A percentile compares a stretch with the other conserved stretches of the same genome.
phyloP scores from a whole-genome alignment of 2,888 invertebrate genomes.

The Pandemis heparana region DNA sequence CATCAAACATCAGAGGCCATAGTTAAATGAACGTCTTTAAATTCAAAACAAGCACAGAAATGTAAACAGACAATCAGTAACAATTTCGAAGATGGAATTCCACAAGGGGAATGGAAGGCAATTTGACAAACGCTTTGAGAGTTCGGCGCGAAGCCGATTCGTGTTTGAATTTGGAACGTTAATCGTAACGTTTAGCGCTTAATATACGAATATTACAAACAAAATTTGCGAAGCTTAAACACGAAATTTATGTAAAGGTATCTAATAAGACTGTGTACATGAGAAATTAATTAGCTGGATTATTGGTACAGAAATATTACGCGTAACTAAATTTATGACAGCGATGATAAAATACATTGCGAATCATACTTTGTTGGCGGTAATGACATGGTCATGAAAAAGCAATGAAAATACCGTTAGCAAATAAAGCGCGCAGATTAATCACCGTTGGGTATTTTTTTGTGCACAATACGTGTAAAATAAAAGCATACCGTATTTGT shows the following conservation, averaged over 20 bases:
- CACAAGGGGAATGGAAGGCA: conserved; percentile 57
- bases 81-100: conserved; percentile 80
- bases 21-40: conserved; percentile 67
- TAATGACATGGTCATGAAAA: conserved; percentile 24
- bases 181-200: conserved; percentile 48
- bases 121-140: conserved; percentile 72
- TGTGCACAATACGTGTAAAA: conserved; percentile 41
- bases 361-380: conserved; percentile 5
- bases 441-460: conserved; percentile 39
- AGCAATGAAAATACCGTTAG: conserved; percentile 20
- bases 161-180: conserved; percentile 58
- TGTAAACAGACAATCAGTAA: conserved; percentile 83
- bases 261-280: conserved; percentile 37
- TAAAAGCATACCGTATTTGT: conserved; percentile 39
- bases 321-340: background rate
- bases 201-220: conserved; percentile 43
- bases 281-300: conserved; percentile 38
- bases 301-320: conserved; percentile 31
- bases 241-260: conserved; percentile 36
- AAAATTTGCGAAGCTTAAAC: conserved; percentile 38
- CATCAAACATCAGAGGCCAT: conserved; percentile 56
- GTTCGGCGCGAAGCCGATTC: conserved; percentile 50
- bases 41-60: conserved; percentile 79
- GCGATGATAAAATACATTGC: background rate
- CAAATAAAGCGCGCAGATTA: conserved; percentile 38